phyloP scores from a whole-genome alignment of 2,888 invertebrate species.

The Neelides folsomi region DNA sequence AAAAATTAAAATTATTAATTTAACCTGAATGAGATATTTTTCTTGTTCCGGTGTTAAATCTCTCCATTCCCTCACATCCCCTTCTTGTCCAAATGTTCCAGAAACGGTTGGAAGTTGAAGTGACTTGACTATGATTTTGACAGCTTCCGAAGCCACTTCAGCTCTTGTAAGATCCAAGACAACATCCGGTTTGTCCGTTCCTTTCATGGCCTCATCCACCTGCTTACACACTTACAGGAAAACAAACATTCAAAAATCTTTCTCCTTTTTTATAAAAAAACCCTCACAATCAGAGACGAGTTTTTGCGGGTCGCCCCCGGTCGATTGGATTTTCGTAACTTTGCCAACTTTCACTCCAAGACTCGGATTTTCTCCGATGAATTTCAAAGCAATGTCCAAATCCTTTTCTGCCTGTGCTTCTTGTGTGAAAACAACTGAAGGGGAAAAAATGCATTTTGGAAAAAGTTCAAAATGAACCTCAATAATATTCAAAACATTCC shows the following conservation, averaged over 20 bases:
- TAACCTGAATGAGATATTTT: constrained; percentile 58
- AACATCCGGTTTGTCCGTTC: no score
- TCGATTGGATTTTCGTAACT: not conserved
- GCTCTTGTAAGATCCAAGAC: no score
- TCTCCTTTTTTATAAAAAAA: no score
- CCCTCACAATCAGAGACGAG: no score
- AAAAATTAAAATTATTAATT: no score
- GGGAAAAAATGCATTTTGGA: not conserved
- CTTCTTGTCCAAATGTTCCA: constrained; percentile 70
- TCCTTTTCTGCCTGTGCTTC: constrained; percentile 23
- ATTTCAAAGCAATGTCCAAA: not conserved
- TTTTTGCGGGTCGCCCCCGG: no score
- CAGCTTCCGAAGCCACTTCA: no score
- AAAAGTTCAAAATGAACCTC: not conserved
- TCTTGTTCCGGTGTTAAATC: constrained; percentile 54
- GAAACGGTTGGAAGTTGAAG: constrained; percentile 69
- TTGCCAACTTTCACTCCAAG: constrained; percentile 13
- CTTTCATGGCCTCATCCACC: no score
- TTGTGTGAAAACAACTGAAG: constrained; percentile 2
- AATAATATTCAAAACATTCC: no score
- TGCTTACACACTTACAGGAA: no score
- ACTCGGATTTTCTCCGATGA: constrained; percentile 3
- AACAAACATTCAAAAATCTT: no score
- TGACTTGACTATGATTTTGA: constrained; percentile 43
- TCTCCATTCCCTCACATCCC: constrained; percentile 67